Base-by-base conservation (phyloP, 2,113 vertebrate species). In the Cebidichthys violaceus region DNA sequence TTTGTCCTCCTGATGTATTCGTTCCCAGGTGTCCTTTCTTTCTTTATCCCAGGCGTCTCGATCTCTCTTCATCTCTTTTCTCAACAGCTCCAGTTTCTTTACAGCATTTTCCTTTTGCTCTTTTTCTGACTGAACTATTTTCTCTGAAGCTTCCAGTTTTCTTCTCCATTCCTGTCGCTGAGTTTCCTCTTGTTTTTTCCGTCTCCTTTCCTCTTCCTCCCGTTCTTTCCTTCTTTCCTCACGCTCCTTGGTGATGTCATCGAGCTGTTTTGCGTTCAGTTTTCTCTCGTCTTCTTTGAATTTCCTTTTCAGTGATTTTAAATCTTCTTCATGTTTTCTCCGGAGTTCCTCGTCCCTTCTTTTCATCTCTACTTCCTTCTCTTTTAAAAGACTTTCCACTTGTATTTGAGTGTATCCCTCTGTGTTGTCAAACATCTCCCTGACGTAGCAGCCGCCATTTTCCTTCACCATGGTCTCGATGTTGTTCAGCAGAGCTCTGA, bases 361-460 rank as follows among this genome's bases (percentile, higher is more conserved):
- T 22, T 54, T 7, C 57, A 7, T 31, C 24, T 31, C 57, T 60
- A 31, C 57, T 17, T 59, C 55, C 18, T 60, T 60, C 57, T 17
- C 27, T 59, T 29, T 59, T n/a, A 55, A 24, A 11, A 27, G 24
- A n/a, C 11, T 55, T n/a, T 55, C 54, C n/a, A 55, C 54, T 24
- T 55, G n/a, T 55, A 24, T 55, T 10, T 1, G 9, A 4, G 54
- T 24, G 54, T 11, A 24, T 55, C 54, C n/a, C 11, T 55, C 54
- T 55, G 54, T 55, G n/a, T 24, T n/a, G 10, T 55, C 4, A 4
- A 55, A 31, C 73, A 64, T 68, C 52, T 86, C 75, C 1, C 1
- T 15, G 17, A 35, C 35, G 79, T 17, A 88, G 62, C n/a, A 81
- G 79, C 86, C 71, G 3, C 77, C 77, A 47, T 86, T 88, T 33